Conservation (phyloP, 1,140 invertebrate genomes). For the Drosophila elegans region DNA sequence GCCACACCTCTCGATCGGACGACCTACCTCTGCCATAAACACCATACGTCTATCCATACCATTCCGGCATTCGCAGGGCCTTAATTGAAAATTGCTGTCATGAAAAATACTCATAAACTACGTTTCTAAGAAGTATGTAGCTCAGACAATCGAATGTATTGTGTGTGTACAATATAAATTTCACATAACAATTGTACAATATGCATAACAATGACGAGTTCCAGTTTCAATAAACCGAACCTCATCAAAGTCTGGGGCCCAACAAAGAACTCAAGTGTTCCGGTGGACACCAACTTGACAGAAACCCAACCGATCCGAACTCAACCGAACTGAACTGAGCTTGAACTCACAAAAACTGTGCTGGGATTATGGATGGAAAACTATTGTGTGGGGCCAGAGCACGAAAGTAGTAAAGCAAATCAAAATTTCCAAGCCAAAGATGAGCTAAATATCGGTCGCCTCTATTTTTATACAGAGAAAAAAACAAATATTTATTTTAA, state of each 20-base stretch:
- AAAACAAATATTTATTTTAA: background rate
- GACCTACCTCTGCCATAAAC: conserved; percentile 21
- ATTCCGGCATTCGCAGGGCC: conserved; percentile 23
- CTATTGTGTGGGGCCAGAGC: conserved; percentile 64
- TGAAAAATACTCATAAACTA: conserved; percentile 72
- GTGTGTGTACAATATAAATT: conserved; percentile 57
- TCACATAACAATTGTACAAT: conserved; percentile 79
- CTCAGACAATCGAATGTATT: conserved; percentile 69
- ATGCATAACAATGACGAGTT: conserved; percentile 79
- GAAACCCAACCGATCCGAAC: conserved; percentile 22
- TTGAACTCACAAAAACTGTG: conserved; percentile 37
- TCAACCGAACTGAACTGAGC: conserved; percentile 1
- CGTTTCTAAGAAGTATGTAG: conserved; percentile 72
- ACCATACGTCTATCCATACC: conserved; percentile 5
- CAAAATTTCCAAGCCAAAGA: conserved; percentile 59
- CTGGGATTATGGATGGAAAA: conserved; percentile 53
- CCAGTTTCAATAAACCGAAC: conserved; percentile 51
- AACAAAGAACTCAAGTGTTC: conserved; percentile 69
- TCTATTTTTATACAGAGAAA: background rate
- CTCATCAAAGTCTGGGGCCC: conserved; percentile 30
- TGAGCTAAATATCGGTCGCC: conserved; percentile 25
- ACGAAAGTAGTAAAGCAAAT: conserved; percentile 59
- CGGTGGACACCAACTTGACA: conserved; percentile 40
- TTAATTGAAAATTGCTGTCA: conserved; percentile 79
- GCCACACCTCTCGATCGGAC: conserved; percentile 54